Conservation (phyloP, 1,140 invertebrate species). For the Lepidurus couesii region DNA sequence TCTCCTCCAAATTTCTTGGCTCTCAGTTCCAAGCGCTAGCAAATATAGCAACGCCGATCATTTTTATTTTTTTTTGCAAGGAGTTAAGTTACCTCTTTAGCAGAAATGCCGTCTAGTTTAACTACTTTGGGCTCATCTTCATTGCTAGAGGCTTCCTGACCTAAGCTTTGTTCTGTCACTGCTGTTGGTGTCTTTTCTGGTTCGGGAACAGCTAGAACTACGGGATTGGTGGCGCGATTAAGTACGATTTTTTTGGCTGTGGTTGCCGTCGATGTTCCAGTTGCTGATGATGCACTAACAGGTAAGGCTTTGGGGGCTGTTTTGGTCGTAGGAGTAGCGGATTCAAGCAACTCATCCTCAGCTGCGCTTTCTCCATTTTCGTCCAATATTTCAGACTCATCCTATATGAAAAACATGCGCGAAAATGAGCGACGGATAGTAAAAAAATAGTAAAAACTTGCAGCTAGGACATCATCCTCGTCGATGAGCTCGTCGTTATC, state of each 20-base stretch:
- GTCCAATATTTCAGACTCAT: constrained; percentile 30
- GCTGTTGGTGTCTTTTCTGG: not conserved
- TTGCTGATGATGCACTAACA: not conserved
- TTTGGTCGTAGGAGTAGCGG: not conserved
- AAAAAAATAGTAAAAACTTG: constrained; percentile 37
- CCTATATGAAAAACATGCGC: constrained; percentile 12
- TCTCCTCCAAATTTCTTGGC: constrained; percentile 71
- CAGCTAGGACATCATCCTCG: constrained; percentile 50
- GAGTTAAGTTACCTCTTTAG: constrained; percentile 53
- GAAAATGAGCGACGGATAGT: constrained; percentile 25
- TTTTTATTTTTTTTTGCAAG: not conserved
- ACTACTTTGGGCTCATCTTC: not conserved
- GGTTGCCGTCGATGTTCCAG: not conserved
- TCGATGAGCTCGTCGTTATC: constrained; percentile 48
- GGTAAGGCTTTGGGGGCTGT: not conserved
- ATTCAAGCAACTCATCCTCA: constrained; percentile 31
- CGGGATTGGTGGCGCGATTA: constrained; percentile 49
- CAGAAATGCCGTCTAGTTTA: constrained; percentile 45
- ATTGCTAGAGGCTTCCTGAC: not conserved
- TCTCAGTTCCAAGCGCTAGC: constrained; percentile 61
- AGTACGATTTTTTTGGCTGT: constrained; percentile 56
- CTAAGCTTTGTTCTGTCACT: not conserved
- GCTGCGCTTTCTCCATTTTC: constrained; percentile 42
- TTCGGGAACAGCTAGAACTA: not conserved
- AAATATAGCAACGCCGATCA: constrained; percentile 34